Percentiles rank a stretch among this genome's conserved stretches.
These are phyloP conservation scores for Sminthurinus aureus DNA, from an alignment of 2,888 invertebrate genomes.

Conservation along the genomic window DNA sequence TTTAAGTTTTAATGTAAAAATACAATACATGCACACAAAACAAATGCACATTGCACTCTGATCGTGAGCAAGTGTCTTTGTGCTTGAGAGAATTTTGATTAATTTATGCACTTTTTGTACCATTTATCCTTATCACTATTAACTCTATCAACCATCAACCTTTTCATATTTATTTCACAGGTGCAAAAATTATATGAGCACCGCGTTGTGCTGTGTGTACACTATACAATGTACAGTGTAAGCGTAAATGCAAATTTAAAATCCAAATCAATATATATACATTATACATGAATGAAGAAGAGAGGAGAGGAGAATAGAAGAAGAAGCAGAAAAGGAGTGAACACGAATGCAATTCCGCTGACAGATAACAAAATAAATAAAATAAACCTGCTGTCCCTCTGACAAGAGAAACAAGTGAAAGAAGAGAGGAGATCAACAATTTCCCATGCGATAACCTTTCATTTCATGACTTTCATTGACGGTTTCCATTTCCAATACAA, in stretches of 20 bases:
- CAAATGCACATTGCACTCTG: not conserved
- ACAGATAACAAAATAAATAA: not conserved
- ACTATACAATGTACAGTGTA: not conserved
- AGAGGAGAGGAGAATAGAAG: no score
- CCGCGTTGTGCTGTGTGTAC: not conserved
- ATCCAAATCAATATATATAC: no score
- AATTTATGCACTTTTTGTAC: not conserved
- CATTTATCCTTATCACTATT: not conserved
- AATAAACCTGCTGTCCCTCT: not conserved
- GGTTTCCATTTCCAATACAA: not conserved
- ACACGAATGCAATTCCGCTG: not conserved
- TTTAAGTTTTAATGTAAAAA: no score
- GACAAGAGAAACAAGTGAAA: not conserved
- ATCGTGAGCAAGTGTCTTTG: no score
- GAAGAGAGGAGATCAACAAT: not conserved
- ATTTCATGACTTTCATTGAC: not conserved
- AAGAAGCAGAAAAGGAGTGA: no score
- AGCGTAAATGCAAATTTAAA: not conserved
- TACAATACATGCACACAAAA: no score
- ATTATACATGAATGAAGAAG: no score
- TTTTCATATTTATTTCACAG: no score
- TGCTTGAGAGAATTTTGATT: no score
- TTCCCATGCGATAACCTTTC: not conserved
- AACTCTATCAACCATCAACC: no score
- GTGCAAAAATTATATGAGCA: not conserved